A percentile compares a stretch with the other conserved stretches of the same genome.
Conservation (phyloP, 2,888 invertebrate species). For the Trissolcus brochymenae region DNA sequence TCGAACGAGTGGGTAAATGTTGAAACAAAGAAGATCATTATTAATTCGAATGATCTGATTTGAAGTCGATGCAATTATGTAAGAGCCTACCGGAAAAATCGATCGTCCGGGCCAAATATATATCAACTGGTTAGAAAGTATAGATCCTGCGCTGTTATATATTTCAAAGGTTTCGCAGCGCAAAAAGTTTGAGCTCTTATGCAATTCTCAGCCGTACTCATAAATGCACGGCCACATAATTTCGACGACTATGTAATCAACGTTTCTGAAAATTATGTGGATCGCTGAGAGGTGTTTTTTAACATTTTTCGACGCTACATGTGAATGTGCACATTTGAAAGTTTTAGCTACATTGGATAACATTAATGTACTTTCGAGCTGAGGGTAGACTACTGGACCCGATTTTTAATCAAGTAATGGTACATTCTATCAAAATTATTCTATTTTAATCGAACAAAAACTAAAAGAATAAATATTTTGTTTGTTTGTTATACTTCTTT, state of each 20-base stretch:
- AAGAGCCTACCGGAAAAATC: slow-evolving; percentile 23
- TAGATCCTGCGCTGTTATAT: slow-evolving; percentile 22
- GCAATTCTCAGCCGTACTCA: too few species aligned
- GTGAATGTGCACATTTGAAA: slow-evolving; percentile 1
- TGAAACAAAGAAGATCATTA: too few species aligned
- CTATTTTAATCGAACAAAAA: too few species aligned
- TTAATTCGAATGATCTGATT: background rate
- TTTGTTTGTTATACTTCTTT: too few species aligned
- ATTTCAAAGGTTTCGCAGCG: slow-evolving; percentile 38
- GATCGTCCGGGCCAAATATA: slow-evolving; percentile 27
- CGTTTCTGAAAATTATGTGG: slow-evolving; percentile 24
- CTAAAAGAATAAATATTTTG: too few species aligned
- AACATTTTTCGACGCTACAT: slow-evolving; percentile 13
- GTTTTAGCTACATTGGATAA: too few species aligned
- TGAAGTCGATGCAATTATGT: slow-evolving; percentile 14
- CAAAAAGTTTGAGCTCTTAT: background rate
- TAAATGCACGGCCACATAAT: slow-evolving; percentile 15
- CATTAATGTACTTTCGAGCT: too few species aligned
- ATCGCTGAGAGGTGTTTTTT: slow-evolving; percentile 6
- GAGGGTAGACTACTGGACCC: too few species aligned
- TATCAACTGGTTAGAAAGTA: slow-evolving; percentile 51
- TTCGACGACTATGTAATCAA: slow-evolving; percentile 18
- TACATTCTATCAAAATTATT: too few species aligned
- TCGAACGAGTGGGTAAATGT: too few species aligned
- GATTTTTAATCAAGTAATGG: too few species aligned